Base-by-base conservation (phyloP, 2,888 invertebrate species). In the Calliphora vomitoria region DNA sequence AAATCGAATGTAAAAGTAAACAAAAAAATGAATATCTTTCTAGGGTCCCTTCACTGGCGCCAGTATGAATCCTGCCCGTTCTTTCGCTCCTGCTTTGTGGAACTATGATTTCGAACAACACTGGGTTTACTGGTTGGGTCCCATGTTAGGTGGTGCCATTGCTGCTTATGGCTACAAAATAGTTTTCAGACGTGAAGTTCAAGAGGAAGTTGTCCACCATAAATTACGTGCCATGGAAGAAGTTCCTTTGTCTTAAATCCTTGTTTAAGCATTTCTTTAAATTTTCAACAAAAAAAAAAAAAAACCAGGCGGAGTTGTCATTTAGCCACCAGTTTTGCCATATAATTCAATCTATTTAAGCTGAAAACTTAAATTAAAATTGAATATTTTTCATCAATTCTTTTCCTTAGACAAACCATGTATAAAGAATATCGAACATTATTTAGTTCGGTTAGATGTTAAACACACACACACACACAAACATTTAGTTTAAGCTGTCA, bases 41-140 rank as follows among this genome's bases (percentile, higher is more conserved):
- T 4, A 97, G 97, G 96, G 96, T 5, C 95, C 96, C 1, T 95
- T 95, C 89, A 97, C 97, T 0, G 96, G 96, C 0, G 96, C 95
- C 60, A 96, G 96, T 91, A 95, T 96, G 95, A 97, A 97, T 91
- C 96, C 96, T 0, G 96, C 95, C 0, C 95, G 96, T 87, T 94
- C 95, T 6, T 94, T 97, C 20, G 97, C 95, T 0, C 97, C 97
- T 0, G 97, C 97, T 0, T 89, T 97, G 3, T 95, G 96, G 94
- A 96, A 96, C 47, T 95, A 95, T 2, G 94, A 94, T 58, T 97
- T 97, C 95, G 88, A 91, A 0, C 89, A 94, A 41, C 97, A 97
- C 88, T 97, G 97, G 97, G 84, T 96, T 0, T 97, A 96, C 90
- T 97, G 96, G 96, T 92, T 95, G 6, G 96, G 95, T 25, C 97